Percentiles rank a stretch among this genome's conserved stretches.
Evolutionary conservation across 2,113 vertebrate genomes (phyloP).

Genomic region (Stegostoma tigrinum): DNA sequence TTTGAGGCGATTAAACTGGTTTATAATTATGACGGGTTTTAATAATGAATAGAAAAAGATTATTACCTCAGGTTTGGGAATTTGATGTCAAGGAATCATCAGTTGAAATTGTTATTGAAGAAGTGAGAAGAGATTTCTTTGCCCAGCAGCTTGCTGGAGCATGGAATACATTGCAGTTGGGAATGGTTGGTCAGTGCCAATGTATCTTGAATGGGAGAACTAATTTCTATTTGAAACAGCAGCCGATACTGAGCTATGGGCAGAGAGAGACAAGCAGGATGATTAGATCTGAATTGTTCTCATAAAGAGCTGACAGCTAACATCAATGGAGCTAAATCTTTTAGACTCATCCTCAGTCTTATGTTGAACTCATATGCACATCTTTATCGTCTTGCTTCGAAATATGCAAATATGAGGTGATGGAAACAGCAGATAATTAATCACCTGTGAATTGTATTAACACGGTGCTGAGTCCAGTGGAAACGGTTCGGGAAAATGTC

Average conservation of each 20-base stretch:
- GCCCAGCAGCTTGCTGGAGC: neutral
- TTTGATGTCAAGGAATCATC: neutral
- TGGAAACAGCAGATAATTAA: neutral
- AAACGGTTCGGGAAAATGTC: neutral
- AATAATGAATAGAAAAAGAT: neutral
- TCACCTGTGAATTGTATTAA: neutral
- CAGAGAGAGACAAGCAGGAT: neutral
- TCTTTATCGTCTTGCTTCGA: neutral
- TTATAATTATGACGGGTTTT: neutral
- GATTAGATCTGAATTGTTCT: neutral
- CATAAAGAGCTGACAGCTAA: neutral
- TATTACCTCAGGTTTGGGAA: neutral
- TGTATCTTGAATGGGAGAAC: neutral
- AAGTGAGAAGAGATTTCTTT: neutral
- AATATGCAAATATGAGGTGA: neutral
- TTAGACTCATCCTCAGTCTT: neutral
- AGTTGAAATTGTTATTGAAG: neutral
- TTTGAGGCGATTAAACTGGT: neutral
- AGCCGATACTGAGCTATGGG: neutral
- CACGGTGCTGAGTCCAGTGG: neutral
- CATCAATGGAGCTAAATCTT: neutral
- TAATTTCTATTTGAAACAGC: neutral
- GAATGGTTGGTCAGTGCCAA: neutral
- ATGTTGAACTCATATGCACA: neutral
- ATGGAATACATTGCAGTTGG: neutral